Conservation (phyloP, 2,797 vertebrate species). For the Acrossocheilus wenchowensis region DNA sequence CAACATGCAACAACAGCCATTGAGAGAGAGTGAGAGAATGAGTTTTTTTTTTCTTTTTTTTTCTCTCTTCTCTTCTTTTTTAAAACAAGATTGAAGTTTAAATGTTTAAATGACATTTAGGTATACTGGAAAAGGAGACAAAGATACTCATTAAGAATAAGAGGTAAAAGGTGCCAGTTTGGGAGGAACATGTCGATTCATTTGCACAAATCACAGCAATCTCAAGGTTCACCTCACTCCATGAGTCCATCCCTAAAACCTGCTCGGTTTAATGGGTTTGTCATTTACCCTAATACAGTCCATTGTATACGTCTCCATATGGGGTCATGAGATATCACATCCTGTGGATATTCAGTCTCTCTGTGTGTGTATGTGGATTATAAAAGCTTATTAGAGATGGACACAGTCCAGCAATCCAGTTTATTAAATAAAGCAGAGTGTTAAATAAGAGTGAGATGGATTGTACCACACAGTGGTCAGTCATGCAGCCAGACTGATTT, state of each 20-base stretch:
- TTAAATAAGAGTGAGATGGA: slow-evolving; percentile 47
- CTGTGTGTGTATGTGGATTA: slow-evolving; percentile 37
- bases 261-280: background rate
- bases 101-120: background rate
- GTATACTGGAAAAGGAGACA: background rate
- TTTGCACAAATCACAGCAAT: background rate
- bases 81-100: background rate
- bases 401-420: slow-evolving; percentile 57
- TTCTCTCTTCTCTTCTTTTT: background rate
- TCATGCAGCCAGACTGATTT: slow-evolving; percentile 29
- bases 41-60: no score
- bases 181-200: background rate
- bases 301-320: slow-evolving; percentile 21
- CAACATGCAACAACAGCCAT: no score
- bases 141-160: background rate
- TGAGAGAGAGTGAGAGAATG: no score
- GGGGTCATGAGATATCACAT: slow-evolving; percentile 55
- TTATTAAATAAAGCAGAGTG: slow-evolving; percentile 58
- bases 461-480: slow-evolving; percentile 24
- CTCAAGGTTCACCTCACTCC: slow-evolving; percentile 26
- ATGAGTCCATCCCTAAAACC: background rate
- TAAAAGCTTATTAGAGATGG: slow-evolving; percentile 53
- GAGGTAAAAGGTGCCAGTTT: background rate
- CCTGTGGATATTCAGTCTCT: slow-evolving; percentile 57
- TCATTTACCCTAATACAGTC: slow-evolving; percentile 23